A percentile compares a stretch with the other conserved stretches of the same genome.
These are phyloP conservation scores for Portunus trituberculatus DNA, from an alignment of 1,140 invertebrate genomes.

Conservation along the genomic window DNA sequence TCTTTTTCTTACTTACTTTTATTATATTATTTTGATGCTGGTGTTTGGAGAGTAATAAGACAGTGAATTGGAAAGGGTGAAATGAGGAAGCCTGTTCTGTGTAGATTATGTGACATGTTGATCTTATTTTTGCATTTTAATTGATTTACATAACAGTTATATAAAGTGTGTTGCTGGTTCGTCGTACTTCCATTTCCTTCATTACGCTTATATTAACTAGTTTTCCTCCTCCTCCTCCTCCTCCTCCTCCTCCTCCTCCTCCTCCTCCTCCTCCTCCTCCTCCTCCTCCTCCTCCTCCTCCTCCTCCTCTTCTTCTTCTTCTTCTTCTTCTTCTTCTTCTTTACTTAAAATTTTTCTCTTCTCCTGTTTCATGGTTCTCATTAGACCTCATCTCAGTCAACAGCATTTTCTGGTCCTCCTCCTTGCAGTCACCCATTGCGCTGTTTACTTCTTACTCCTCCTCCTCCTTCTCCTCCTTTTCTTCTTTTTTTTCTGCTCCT, in stretches of 20 bases:
- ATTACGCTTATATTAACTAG: not conserved
- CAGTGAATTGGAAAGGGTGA: too few relatives aligned
- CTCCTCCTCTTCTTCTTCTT: constrained; percentile 6
- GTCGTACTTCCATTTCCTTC: not conserved
- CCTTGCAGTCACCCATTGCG: not conserved
- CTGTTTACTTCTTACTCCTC: not conserved
- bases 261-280: constrained; percentile 25
- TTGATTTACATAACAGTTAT: too few relatives aligned
- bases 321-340: not conserved
- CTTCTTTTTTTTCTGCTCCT: too few relatives aligned
- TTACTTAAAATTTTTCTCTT: not conserved
- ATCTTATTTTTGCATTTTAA: too few relatives aligned
- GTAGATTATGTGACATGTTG: too few relatives aligned
- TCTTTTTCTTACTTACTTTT: too few relatives aligned
- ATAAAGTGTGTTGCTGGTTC: not conserved
- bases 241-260: constrained; percentile 24
- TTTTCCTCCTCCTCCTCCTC: not conserved
- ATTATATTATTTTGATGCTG: too few relatives aligned
- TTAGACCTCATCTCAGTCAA: too few relatives aligned
- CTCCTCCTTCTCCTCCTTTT: not conserved
- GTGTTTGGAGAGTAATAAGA: too few relatives aligned
- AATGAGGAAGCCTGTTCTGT: too few relatives aligned
- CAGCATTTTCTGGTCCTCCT: too few relatives aligned
- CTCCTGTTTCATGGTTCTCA: too few relatives aligned
- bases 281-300: constrained; percentile 36